phyloP scores from a whole-genome alignment of 2,113 vertebrate species.

The Gallinago undulata region DNA sequence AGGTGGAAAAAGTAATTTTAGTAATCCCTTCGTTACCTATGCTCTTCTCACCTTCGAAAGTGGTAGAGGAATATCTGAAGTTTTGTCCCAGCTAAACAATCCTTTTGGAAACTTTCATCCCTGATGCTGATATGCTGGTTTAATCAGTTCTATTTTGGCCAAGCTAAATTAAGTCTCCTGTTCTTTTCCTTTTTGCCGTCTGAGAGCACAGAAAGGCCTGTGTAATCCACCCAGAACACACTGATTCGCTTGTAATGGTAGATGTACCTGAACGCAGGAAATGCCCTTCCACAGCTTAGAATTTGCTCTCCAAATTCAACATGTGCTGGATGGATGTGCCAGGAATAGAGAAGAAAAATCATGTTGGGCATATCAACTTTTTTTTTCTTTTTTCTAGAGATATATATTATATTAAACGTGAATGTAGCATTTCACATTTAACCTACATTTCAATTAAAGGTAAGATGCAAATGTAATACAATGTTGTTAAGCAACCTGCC shows the following conservation, averaged over 20 bases:
- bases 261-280: neutral
- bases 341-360: neutral
- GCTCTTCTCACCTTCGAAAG: neutral
- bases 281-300: neutral
- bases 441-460: neutral
- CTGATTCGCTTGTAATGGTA: neutral
- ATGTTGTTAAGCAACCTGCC: neutral
- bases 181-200: neutral
- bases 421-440: neutral
- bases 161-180: neutral
- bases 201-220: neutral
- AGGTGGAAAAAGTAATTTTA: constrained; percentile 32
- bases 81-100: neutral
- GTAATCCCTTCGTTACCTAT: neutral
- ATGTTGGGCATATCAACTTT: fast-evolving
- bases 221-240: neutral
- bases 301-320: neutral
- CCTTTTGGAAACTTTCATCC: neutral
- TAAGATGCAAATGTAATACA: neutral
- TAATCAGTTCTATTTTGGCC: neutral
- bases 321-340: neutral
- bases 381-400: fast-evolving
- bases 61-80: neutral
- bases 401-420: neutral
- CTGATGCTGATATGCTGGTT: neutral